phyloP scores from a whole-genome alignment of 2,888 invertebrate genomes.

The Drosophila buzzatii region DNA sequence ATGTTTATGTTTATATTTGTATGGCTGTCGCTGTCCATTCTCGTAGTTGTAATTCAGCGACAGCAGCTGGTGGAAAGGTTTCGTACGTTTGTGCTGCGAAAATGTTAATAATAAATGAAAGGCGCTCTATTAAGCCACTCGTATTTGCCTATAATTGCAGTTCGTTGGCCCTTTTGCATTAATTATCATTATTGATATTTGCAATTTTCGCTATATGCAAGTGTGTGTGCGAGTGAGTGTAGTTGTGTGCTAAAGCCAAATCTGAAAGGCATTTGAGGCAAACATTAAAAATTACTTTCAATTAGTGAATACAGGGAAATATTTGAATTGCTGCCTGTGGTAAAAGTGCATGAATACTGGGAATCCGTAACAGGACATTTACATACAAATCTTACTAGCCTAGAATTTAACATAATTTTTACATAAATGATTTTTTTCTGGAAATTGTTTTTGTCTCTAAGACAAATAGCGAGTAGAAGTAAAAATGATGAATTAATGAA shows the following conservation, averaged over 20 bases:
- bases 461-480: no score
- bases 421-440: background rate
- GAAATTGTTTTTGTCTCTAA: no score
- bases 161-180: conserved; percentile 67
- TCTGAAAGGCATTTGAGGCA: background rate
- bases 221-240: background rate
- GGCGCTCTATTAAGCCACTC: conserved; percentile 12
- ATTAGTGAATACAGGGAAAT: conserved; percentile 1
- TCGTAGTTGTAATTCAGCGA: conserved; percentile 25
- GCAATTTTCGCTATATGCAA: conserved; percentile 5
- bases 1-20: conserved; percentile 7
- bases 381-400: no score
- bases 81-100: conserved; percentile 16
- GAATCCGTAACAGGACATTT: background rate
- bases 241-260: conserved; percentile 5
- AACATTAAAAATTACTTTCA: background rate
- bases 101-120: conserved; percentile 63
- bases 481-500: no score
- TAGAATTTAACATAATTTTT: background rate
- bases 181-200: conserved; percentile 58
- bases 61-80: conserved; percentile 33
- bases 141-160: conserved; percentile 42
- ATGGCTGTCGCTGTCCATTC: conserved; percentile 26
- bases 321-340: no score
- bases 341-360: background rate